Percentiles rank a stretch among this genome's conserved stretches.
Conservation (phyloP, 2,113 vertebrate genomes). For the Excalfactoria chinensis region DNA sequence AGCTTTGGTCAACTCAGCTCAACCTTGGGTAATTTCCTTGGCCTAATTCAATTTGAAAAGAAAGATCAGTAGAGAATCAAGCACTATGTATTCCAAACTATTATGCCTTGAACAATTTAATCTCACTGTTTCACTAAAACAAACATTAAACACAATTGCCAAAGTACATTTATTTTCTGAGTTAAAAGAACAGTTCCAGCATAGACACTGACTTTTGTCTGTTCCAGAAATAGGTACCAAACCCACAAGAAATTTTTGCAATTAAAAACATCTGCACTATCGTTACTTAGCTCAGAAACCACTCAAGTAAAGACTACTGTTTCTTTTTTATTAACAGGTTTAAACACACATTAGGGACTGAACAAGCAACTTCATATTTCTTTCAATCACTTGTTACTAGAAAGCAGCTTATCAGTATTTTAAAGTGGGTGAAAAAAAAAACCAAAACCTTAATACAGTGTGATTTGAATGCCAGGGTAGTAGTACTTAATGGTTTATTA, state of each 20-base stretch:
- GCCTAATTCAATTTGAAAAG: not conserved
- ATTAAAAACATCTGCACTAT: not conserved
- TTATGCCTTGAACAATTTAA: not conserved
- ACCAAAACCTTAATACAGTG: rapidly evolving
- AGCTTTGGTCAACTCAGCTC: not conserved
- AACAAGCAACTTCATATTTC: not conserved
- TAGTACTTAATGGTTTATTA: not conserved
- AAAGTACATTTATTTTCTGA: not conserved
- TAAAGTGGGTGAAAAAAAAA: not conserved
- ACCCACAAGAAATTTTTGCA: not conserved
- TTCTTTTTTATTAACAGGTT: not conserved
- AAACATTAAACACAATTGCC: not conserved
- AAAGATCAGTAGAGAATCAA: not conserved
- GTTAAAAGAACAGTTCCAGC: not conserved
- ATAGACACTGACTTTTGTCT: not conserved
- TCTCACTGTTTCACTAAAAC: not conserved
- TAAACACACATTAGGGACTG: not conserved
- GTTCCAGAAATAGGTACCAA: not conserved
- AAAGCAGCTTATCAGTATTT: not conserved
- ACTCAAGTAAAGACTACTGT: not conserved
- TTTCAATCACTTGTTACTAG: not conserved
- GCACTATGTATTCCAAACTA: not conserved
- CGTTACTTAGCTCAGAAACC: not conserved
- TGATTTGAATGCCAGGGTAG: not conserved
- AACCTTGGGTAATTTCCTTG: not conserved